Base-by-base conservation (phyloP, 2,797 vertebrate genomes). In the Tragopan temminckii region DNA sequence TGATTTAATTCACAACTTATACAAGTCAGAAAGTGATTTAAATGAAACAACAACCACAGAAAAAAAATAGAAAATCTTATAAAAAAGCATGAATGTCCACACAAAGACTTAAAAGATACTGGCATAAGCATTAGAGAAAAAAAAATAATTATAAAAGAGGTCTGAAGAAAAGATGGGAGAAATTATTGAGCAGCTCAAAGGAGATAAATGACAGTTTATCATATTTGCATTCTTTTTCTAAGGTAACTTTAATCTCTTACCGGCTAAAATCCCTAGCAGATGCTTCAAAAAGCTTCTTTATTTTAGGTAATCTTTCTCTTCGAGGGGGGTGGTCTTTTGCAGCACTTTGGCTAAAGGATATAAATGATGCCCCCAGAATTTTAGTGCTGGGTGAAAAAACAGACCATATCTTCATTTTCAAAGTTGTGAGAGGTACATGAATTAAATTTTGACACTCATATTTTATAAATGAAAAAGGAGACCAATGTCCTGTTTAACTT, bases 181-280 rank as follows among this genome's bases (percentile, higher is more conserved):
- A 85, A 93, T 83, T 92, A 46, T 1, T 80, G 27, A 81, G 59
- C 23, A 86, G 16, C 48, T 82, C 7, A 38, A 59, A 79, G 43
- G 36, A 84, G 24, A 46, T 70, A 45, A 88, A 86, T 90, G 74
- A 45, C 59, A 74, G 43, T 57, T 93, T 90, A 94, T 66, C 25
- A 48, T 19, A 85, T 95, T 84, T 94, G 29, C 57, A 79, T 23
- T 87, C 27, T 63, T 94, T 81, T 93, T 93, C 59, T 63, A 53
- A 63, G 59, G 31, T 40, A 70, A 81, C 16, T 71, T 77, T 16
- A 53, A 85, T 25, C 9, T 86, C 59, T 63, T 33, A 38, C 20
- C 71, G 33, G 36, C 43, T 76, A 77, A 82, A 90, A 80, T 4
- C 63, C 17, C 55, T 67, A 9, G 2, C 23, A 68, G 38, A 59